Base-by-base conservation (phyloP, 2,888 invertebrate species). In the Scrobipalpa atriplicella region DNA sequence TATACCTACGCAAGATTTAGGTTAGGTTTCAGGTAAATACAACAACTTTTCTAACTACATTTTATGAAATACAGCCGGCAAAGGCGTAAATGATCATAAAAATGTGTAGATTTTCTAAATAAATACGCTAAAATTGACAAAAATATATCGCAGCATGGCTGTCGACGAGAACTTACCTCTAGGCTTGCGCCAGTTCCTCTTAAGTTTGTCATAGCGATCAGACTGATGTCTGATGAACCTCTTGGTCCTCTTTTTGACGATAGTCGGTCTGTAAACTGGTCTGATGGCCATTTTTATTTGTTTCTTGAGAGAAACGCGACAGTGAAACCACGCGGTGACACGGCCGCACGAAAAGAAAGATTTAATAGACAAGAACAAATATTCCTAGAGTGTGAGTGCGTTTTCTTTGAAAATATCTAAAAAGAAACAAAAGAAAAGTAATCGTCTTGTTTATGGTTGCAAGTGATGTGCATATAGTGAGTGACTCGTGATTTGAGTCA, bases 141-240 rank as follows among this genome's bases (percentile, higher is more conserved):
- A 16, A 38, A 60, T 56, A 60, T 51, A 6, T 56, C 8, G 10
- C 39, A 47, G 36, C 21, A 47, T 56, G 64, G 56, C 21, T 51
- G 43, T 8, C 9, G 16, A 62, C 16, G 54, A 66, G 21, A 60
- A 68, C 86, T 76, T 84, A 93, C 93, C 99, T 94, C 99, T 99
- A 19, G 99, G 99, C 94, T 99, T 99, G 87, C 99, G 96, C 99
- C 99, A 99, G 95, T 97, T 98, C 77, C 97, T 95, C 95, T 97
- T 98, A 75, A 99, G 94, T 93, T 98, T 98, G 76, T 95, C 96
- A 96, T 99, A 99, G 87, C 99, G 95, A 93, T 99, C 99, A 83
- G 98, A 98, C 92, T 99, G 99, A 93, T 99, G 99, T 75, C 99
- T 96, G 83, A 97, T 98, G 93, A 99, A 99, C 93, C 97, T 98